A percentile compares a stretch with the other conserved stretches of the same genome.
phyloP scores from a whole-genome alignment of 2,888 invertebrate species.

The Chalcosyrphus nemorum region DNA sequence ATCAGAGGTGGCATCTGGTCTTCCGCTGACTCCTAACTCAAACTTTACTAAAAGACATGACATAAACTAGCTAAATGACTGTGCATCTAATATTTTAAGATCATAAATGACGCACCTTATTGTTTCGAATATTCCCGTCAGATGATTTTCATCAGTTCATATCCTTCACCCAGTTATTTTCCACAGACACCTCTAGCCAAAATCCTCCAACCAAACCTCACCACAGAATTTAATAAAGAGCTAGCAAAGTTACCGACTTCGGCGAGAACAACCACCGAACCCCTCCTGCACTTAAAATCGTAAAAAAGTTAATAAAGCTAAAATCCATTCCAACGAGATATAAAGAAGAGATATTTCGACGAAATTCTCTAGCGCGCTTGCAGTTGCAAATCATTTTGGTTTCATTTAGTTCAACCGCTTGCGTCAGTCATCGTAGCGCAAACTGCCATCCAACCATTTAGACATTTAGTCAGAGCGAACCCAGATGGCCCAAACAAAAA shows the following conservation, averaged over 20 bases:
- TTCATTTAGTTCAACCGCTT: conserved; percentile 44
- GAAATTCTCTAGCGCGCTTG: conserved; percentile 17
- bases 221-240: conserved; percentile 21
- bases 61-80: too few relatives aligned
- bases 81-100: too few relatives aligned
- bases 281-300: conserved; percentile 1
- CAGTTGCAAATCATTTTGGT: conserved; percentile 53
- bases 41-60: too few relatives aligned
- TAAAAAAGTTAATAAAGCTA: conserved; percentile 40
- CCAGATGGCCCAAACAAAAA: conserved; percentile 1
- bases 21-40: too few relatives aligned
- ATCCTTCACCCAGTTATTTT: neutral
- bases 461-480: conserved; percentile 21
- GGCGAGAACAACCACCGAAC: too few relatives aligned
- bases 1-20: too few relatives aligned
- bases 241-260: neutral
- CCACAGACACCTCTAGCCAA: neutral
- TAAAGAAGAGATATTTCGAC: neutral
- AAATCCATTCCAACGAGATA: too few relatives aligned
- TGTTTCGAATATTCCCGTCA: neutral
- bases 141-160: neutral
- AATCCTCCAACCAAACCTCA: neutral
- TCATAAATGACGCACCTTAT: too few relatives aligned
- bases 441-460: conserved; percentile 35
- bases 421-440: conserved; percentile 56